Conservation (phyloP, 2,888 invertebrate species). For the Augochlorella aurata region DNA sequence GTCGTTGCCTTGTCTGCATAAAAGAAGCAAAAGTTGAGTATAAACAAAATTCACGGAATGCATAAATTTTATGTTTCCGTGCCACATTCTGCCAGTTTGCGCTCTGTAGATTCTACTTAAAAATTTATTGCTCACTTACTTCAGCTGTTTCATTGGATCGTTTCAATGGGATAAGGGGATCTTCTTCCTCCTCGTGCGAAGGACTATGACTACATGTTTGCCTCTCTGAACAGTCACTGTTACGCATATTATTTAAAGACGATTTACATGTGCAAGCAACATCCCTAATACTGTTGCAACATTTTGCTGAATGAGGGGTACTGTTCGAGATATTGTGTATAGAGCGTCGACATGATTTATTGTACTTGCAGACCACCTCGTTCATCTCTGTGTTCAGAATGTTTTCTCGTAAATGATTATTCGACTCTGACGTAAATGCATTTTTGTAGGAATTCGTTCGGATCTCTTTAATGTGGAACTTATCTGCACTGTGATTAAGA, state of each 20-base stretch:
- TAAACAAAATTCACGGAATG: not conserved
- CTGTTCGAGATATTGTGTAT: conserved; percentile 51
- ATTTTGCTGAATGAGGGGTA: conserved; percentile 56
- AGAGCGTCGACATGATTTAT: conserved; percentile 37
- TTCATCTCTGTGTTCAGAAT: conserved; percentile 15
- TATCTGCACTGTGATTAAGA: conserved; percentile 50
- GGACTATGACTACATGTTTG: conserved; percentile 48
- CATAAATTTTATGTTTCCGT: too few species aligned
- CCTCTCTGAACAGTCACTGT: conserved; percentile 35
- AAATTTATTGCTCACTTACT: conserved; percentile 60
- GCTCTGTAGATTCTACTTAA: not conserved
- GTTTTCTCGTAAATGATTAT: conserved; percentile 47
- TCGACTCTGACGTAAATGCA: conserved; percentile 30
- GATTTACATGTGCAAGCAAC: conserved; percentile 55
- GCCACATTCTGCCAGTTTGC: too few species aligned
- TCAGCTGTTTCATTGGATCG: conserved; percentile 66
- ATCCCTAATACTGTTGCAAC: conserved; percentile 55
- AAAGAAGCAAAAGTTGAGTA: not conserved
- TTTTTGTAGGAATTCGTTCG: conserved; percentile 43
- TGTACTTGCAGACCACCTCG: conserved; percentile 52
- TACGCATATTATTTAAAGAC: conserved; percentile 20
- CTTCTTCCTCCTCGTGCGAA: conserved; percentile 64
- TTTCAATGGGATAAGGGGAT: conserved; percentile 63
- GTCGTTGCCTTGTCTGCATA: conserved; percentile 72
- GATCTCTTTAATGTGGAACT: conserved; percentile 34